Base-by-base conservation (phyloP, 92 coral and sea anemone species). In the Virgularia gustaviana region DNA sequence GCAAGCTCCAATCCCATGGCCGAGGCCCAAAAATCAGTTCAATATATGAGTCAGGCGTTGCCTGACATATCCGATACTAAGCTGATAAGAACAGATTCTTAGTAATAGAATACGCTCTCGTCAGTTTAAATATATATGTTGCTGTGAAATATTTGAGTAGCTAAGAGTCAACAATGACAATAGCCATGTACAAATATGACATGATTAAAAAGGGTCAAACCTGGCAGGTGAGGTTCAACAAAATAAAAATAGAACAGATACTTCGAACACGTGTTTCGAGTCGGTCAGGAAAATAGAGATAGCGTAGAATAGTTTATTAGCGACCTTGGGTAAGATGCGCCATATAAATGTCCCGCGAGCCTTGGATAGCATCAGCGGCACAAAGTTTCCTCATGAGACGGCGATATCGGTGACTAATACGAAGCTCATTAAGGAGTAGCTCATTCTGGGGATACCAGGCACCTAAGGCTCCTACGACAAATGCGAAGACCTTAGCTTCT, bases 401-500 rank as follows among this genome's bases (percentile, higher is more conserved):
- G 15, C 43, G 34, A 29, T 60, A 60, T 4, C 43, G 13, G 4
- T 15, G n/a, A 15, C 24, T 33, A 15, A 60, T 60, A 23, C 24
- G 1, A 1, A 60, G 15, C 36, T 60, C 67, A 20, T 60, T 22
- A 4, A 60, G 44, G 0, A 33, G 43, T 9, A 9, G 16, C 18
- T 60, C 42, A n/a, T 60, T 60, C 9, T 37, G 24, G 2, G 67
- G 27, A 43, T 61, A 35, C 78, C 78, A 72, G 2, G 66, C 15
- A 32, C 77, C 77, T 23, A 71, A 65, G 27, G 77, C 63, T 13
- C 64, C 77, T 28, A 71, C 25, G 23, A 71, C 77, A 51, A 71
- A 71, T 16, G 49, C 56, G 6, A 23, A 34, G 45, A 71, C 47
- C 13, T 36, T n/a, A 36, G 64, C 52, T 20, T 33, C 20, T 27